Evolutionary conservation across 1,140 invertebrate species (phyloP).

Genomic region (Drosophila serrata): DNA sequence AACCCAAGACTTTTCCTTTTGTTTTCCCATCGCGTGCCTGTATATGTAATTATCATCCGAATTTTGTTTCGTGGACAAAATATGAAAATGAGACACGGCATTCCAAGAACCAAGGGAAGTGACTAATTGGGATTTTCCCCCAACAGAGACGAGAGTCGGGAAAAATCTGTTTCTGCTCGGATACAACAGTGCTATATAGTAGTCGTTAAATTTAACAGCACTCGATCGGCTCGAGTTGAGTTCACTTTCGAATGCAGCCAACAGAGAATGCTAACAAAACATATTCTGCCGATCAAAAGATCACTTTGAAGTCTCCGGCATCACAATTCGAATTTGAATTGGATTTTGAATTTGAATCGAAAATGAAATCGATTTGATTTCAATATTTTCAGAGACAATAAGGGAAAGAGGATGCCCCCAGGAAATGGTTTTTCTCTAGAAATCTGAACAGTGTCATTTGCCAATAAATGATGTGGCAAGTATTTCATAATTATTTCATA

Average conservation of each 20-base stretch:
- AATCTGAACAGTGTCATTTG: not conserved
- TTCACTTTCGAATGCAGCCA: constrained; percentile 54
- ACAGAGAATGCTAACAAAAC: constrained; percentile 42
- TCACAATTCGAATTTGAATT: constrained; percentile 12
- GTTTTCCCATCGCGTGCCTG: constrained; percentile 33
- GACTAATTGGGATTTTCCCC: constrained; percentile 82
- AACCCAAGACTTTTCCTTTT: constrained; percentile 34
- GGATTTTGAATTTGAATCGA: constrained; percentile 1
- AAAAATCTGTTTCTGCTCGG: constrained; percentile 21
- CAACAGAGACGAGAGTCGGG: not conserved
- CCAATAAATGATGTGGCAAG: not conserved
- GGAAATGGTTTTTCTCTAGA: not conserved
- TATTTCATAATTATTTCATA: not conserved
- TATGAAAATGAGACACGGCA: constrained; percentile 50
- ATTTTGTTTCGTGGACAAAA: constrained; percentile 53
- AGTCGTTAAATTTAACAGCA: constrained; percentile 37
- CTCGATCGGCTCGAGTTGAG: constrained; percentile 45
- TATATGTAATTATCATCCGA: constrained; percentile 58
- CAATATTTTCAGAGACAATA: constrained; percentile 50
- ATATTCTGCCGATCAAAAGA: constrained; percentile 53
- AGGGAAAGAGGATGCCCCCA: not conserved
- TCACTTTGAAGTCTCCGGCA: constrained; percentile 53
- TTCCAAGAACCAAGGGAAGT: constrained; percentile 39
- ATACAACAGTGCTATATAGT: not conserved
- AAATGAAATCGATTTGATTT: constrained; percentile 27